A percentile compares a stretch with the other conserved stretches of the same genome.
Evolutionary conservation across 2,113 vertebrate genomes (phyloP).

Genomic region (Arenaria interpres): DNA sequence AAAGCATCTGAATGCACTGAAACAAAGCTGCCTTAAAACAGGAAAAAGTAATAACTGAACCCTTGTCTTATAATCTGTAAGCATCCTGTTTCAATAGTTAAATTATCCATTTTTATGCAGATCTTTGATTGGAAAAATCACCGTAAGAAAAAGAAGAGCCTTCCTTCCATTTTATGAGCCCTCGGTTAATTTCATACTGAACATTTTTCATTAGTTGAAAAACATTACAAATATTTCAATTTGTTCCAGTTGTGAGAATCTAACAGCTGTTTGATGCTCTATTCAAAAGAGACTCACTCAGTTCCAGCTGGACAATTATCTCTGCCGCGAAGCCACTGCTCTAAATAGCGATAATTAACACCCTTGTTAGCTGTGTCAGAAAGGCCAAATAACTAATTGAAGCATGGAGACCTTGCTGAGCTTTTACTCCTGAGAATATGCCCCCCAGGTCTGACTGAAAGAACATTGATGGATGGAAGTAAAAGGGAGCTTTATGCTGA

Average conservation of each 20-base stretch:
- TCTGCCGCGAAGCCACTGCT: conserved; percentile 21
- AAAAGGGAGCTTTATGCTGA: conserved; percentile 25
- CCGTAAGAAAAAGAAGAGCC: neutral
- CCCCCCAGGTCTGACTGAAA: conserved; percentile 22
- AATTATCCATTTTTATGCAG: neutral
- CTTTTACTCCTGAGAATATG: conserved; percentile 19
- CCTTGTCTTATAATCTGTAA: neutral
- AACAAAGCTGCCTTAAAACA: neutral
- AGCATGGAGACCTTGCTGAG: conserved; percentile 54
- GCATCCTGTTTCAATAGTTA: neutral
- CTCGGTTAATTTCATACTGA: conserved; percentile 17
- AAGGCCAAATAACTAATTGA: conserved; percentile 57
- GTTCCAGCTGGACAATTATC: conserved; percentile 63
- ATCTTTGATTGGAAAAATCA: conserved; percentile 1
- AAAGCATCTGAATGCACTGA: neutral
- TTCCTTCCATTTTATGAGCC: conserved; percentile 11
- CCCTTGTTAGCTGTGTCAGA: conserved; percentile 55
- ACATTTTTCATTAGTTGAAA: conserved; percentile 5
- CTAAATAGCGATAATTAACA: conserved; percentile 58
- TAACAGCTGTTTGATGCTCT: conserved; percentile 40
- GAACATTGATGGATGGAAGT: neutral
- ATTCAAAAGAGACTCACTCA: conserved; percentile 10
- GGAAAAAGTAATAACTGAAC: neutral
- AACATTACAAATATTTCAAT: conserved; percentile 20
- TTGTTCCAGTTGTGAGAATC: conserved; percentile 44